Conservation (phyloP, 1,140 invertebrate genomes). For the Papilio polyxenes region DNA sequence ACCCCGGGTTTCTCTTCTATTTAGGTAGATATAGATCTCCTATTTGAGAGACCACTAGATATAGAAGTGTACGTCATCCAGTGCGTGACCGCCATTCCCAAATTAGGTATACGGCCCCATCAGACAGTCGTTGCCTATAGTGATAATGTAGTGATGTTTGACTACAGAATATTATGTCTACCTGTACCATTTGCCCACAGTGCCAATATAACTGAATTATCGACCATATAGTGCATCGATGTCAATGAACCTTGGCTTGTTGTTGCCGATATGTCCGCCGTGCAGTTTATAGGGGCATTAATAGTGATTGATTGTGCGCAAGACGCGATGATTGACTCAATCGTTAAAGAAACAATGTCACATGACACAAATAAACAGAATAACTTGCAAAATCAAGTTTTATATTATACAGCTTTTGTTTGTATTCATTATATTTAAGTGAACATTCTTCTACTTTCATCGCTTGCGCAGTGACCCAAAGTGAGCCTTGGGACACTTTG, state of each 20-base stretch:
- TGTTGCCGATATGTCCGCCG: slow-evolving; percentile 23
- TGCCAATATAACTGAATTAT: slow-evolving; percentile 10
- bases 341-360: not conserved
- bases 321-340: not conserved
- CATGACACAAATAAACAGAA: not conserved
- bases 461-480: no score
- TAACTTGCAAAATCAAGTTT: not conserved
- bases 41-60: not conserved
- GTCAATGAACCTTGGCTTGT: slow-evolving; percentile 29
- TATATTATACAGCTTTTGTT: not conserved
- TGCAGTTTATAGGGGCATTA: slow-evolving; percentile 32
- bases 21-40: not conserved
- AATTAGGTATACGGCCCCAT: no score
- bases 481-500: no score
- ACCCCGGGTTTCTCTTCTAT: not conserved
- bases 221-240: not conserved
- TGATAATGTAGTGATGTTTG: not conserved
- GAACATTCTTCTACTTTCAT: no score
- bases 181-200: not conserved
- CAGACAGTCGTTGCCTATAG: not conserved
- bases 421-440: no score
- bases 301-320: slow-evolving; percentile 16
- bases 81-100: no score
- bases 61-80: no score
- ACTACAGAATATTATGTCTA: not conserved